phyloP scores from a whole-genome alignment of 1,140 invertebrate genomes.

The Brachionus calyciflorus region DNA sequence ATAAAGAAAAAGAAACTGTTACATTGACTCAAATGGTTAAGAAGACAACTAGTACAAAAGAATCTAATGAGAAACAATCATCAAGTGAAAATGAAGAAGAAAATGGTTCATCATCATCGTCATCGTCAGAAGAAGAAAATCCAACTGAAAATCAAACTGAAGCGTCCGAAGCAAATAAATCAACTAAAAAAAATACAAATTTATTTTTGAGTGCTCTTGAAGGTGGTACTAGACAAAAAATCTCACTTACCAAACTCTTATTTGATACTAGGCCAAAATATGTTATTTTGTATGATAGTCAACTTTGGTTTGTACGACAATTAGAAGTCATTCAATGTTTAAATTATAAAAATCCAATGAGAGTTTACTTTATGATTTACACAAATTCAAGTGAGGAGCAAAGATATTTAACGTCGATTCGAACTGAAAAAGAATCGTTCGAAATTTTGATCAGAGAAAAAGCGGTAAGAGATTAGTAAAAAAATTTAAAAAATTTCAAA shows the following conservation, averaged over 20 bases:
- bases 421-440: constrained; percentile 88
- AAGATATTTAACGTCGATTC: constrained; percentile 80
- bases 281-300: constrained; percentile 83
- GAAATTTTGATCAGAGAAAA: constrained; percentile 85
- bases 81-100: neutral
- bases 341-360: constrained; percentile 65
- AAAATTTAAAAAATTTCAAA: constrained; percentile 5
- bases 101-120: neutral
- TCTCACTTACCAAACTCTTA: constrained; percentile 22
- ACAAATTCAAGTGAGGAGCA: constrained; percentile 89
- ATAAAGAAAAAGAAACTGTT: constrained; percentile 34
- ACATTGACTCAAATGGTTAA: constrained; percentile 42
- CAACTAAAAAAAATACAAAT: constrained; percentile 27
- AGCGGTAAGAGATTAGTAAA: constrained; percentile 67
- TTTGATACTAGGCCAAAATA: constrained; percentile 67
- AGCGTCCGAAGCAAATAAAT: neutral
- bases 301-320: constrained; percentile 79
- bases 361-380: constrained; percentile 84
- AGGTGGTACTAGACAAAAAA: constrained; percentile 42
- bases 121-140: neutral
- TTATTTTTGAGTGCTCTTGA: constrained; percentile 44
- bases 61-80: neutral
- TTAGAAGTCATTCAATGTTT: constrained; percentile 75
- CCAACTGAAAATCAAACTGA: neutral
- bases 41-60: constrained; percentile 13